Conservation (phyloP, 2,797 vertebrate genomes). For the Hipposideros larvatus region DNA sequence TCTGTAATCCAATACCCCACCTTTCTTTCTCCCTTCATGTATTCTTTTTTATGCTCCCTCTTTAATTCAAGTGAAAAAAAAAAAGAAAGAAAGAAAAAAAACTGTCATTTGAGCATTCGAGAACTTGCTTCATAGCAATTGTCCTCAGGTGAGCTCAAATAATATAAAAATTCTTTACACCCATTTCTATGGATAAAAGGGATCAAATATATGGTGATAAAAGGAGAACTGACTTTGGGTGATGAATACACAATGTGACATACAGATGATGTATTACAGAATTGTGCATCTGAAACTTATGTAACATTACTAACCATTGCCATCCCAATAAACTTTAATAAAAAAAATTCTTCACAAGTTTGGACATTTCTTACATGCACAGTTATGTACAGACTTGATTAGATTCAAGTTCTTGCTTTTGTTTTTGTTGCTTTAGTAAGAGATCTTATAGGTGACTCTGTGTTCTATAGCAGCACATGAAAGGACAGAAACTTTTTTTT, state of each 20-base stretch:
- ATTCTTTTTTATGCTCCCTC: not conserved
- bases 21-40: not conserved
- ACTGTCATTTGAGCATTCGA: not conserved
- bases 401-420: not conserved
- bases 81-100: not conserved
- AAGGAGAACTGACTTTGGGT: too few relatives aligned
- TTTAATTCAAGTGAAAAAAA: not conserved
- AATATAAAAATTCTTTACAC: not conserved
- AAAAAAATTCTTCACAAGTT: not conserved
- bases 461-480: not conserved
- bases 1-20: not conserved
- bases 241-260: too few relatives aligned
- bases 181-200: too few relatives aligned
- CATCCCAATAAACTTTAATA: too few relatives aligned
- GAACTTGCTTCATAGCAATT: too few relatives aligned
- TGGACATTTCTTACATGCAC: not conserved
- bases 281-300: too few relatives aligned
- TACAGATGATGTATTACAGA: too few relatives aligned
- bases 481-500: not conserved
- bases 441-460: not conserved
- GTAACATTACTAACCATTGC: too few relatives aligned
- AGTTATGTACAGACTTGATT: not conserved
- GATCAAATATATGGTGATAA: too few relatives aligned
- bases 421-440: not conserved
- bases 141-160: not conserved